Evolutionary conservation across 1,140 invertebrate genomes (phyloP), one percentile per base, ranked within the genome.

Genomic region (Cataglyphis hispanica): DNA sequence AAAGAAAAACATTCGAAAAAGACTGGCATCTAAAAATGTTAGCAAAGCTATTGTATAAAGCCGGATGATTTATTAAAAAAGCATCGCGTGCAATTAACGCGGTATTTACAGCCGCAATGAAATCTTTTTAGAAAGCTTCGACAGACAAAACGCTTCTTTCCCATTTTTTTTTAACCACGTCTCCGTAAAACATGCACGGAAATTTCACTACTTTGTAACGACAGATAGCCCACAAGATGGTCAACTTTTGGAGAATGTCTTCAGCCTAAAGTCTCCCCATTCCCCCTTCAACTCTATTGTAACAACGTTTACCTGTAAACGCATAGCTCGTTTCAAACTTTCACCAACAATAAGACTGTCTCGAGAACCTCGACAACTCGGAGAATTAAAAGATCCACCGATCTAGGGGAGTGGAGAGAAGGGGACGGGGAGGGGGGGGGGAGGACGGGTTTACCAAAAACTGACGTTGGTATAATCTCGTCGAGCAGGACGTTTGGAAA

Each of bases 251-350:
- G 46, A 25, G 22, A 50, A 19, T 37, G 34, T 11, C 58, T 43
- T 43, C 11, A 43, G 46, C 13, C 25, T 19, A 63, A 34, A 58
- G 16, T n/a, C n/a, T n/a, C n/a, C 60, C 60, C 16, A 27, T 16
- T 16, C 46, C 5, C n/a, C 31, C 5, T 46, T 31, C 43, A 13
- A 46, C 5, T 6, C 31, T 22, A 13, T 77, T 60, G 58, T 27
- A 43, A 43, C 0, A 16, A 11, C 1, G 16, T 50, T 19, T 50
- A 50, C 16, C 4, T 89, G 90, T 91, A 43, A 43, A 87, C 88
- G 87, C 88, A 86, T 63, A 86, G 66, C 76, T 84, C 76, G 66
- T 89, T 84, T 74, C 34, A 61, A 89, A 90, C 89, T 92, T 90
- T 88, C 80, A 53, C 74, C 61, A 19, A 50, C 46, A 50, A 50